Percentiles rank a stretch among this genome's conserved stretches.
phyloP scores from a whole-genome alignment of 1,140 invertebrate genomes.

The Drosophila bocki region DNA sequence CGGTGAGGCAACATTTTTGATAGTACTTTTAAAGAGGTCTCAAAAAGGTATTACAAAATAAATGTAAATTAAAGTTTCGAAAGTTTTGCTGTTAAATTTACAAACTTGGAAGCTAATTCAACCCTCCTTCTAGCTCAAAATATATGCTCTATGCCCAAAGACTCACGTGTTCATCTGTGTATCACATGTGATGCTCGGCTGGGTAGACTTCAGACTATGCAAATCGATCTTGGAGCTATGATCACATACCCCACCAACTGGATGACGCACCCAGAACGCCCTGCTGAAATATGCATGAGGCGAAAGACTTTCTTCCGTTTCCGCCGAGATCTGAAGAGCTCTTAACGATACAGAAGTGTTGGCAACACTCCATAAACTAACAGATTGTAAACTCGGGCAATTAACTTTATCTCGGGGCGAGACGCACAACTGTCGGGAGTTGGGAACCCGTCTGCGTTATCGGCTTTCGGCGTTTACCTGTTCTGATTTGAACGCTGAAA shows the following conservation, averaged over 20 bases:
- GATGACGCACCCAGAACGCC: constrained; percentile 33
- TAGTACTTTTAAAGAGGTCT: too few relatives aligned
- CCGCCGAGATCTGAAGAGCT: constrained; percentile 36
- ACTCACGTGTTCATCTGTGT: constrained; percentile 54
- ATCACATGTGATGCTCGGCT: constrained; percentile 39
- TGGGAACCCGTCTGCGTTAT: constrained; percentile 25
- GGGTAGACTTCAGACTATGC: constrained; percentile 49
- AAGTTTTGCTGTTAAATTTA: not conserved
- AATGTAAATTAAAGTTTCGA: not conserved
- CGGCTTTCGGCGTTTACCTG: constrained; percentile 50
- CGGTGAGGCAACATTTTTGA: too few relatives aligned
- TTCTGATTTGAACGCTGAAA: constrained; percentile 77
- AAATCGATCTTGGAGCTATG: constrained; percentile 37
- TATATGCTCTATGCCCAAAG: constrained; percentile 43
- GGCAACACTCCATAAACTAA: constrained; percentile 75
- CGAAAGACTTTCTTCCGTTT: constrained; percentile 80
- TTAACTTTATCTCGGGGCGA: constrained; percentile 71
- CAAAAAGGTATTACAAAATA: not conserved
- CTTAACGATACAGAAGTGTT: constrained; percentile 62
- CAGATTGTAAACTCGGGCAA: constrained; percentile 56
- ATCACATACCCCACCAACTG: constrained; percentile 7
- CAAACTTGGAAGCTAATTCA: not conserved
- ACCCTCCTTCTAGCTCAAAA: constrained; percentile 30
- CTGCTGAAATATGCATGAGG: constrained; percentile 72
- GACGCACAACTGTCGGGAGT: constrained; percentile 62